Base-by-base conservation (phyloP, 1,140 invertebrate genomes). In the Diuraphis noxia region DNA sequence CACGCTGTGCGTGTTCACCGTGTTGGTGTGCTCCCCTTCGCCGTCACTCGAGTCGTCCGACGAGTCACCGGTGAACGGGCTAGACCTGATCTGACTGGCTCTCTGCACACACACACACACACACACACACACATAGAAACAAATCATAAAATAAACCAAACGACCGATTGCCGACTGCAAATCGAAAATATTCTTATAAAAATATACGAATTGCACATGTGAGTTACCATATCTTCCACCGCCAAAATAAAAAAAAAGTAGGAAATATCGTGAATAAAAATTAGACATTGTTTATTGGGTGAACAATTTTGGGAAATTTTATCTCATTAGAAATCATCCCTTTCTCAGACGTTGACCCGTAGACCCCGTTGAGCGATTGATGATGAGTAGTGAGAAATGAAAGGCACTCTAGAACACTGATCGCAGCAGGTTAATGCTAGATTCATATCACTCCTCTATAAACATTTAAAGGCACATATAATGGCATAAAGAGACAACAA, bases 41-140 rank as follows among this genome's bases (percentile, higher is more conserved):
- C 98, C 98, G 93, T 98, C 97, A 79, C 97, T 98, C 9, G 98
- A 98, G 92, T 98, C 98, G 93, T 98, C 98, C 2, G 97, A 98
- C n/a, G 97, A 98, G 92, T 99, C 98, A 6, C 98, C 98, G 56
- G 97, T 97, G 93, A 99, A 99, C 23, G 98, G 98, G 95, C 98
- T 97, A 21, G 97, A 98, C 92, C 98, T 95, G 92, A 99, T 99
- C 94, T 99, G 98, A 94, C 98, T 98, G 81, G 98, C 98, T 93
- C 98, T 95, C 96, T 98, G 93, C 13, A n/a, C 21, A 38, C 21
- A 25, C 9, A 36, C 8, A 21, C 34, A 46, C 3, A 46, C 46
- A 21, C 34, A 46, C 3, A 46, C 46, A 21, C 0, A 49, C 21
- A 21, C 21, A 5, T 0, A 49, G 5, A 49, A 21, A 9, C 21